Evolutionary conservation across 1,140 invertebrate genomes (phyloP), one percentile per base, ranked within the genome.

Genomic region (Portunus trituberculatus): DNA sequence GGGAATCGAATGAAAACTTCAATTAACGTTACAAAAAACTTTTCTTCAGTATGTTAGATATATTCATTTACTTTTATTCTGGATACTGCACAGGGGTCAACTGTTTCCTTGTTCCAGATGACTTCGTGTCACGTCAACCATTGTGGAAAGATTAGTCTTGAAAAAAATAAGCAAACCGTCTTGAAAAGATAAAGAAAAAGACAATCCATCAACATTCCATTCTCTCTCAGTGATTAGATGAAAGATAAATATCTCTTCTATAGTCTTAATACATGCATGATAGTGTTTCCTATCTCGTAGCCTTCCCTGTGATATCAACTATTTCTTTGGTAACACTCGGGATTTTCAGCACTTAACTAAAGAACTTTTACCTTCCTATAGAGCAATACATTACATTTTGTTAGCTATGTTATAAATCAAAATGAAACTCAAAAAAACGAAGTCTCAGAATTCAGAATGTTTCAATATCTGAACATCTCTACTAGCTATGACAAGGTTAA

Each of bases 161-260:
- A 39, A 39, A 39, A 39, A 39, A 39, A 39, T 2, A n/a, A n/a
- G n/a, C n/a, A n/a, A n/a, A n/a, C n/a, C n/a, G n/a, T n/a, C n/a
- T n/a, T n/a, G n/a, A 39, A 39, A 39, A 39, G 6, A 39, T 2
- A 39, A 39, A 39, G 6, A 39, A 39, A 39, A 39, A 39, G 39
- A 39, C 1, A 39, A 39, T 39, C 39, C 6, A 39, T 39, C 6
- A 39, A 39, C 39, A 6, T 39, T 39, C 39, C 39, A 39, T 39
- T 39, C 39, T 39, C 39, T 39, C 39, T 39, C 32, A 86, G 88
- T 90, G 88, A 45, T 90, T 39, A 31, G 3, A 4, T 90, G 88
- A 7, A 90, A 90, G 88, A 46, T 32, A 29, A 90, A 90, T 46
- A 32, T 6, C 6, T n/a, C n/a, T n/a, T 89, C 88, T 89, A 89